Evolutionary conservation across 2,888 invertebrate species (phyloP).

Genomic region (Tenthredo mesomela): DNA sequence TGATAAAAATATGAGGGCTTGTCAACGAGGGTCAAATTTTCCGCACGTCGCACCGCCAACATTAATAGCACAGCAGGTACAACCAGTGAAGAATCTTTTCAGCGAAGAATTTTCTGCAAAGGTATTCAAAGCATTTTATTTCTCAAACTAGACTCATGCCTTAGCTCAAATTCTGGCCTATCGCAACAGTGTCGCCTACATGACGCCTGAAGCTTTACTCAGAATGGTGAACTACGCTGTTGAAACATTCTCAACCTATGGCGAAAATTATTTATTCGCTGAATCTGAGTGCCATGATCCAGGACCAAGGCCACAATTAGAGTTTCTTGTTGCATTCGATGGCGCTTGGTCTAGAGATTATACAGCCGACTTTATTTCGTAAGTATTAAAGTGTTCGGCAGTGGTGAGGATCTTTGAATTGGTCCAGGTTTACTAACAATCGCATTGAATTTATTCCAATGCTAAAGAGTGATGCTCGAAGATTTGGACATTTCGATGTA

Average conservation of each 20-base stretch:
- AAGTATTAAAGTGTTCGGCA: slow-evolving; percentile 42
- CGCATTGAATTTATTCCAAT: background rate
- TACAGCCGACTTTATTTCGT: slow-evolving; percentile 65
- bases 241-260: slow-evolving; percentile 64
- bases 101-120: background rate
- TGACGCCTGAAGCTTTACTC: slow-evolving; percentile 65
- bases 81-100: slow-evolving; percentile 35
- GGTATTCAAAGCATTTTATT: slow-evolving; percentile 40
- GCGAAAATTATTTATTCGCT: slow-evolving; percentile 64
- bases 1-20: slow-evolving; percentile 81
- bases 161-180: slow-evolving; percentile 67
- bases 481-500: slow-evolving; percentile 81
- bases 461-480: slow-evolving; percentile 80
- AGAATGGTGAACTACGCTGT: slow-evolving; percentile 64
- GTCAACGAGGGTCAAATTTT: slow-evolving; percentile 80
- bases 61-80: slow-evolving; percentile 71
- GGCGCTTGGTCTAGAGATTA: slow-evolving; percentile 66
- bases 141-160: slow-evolving; percentile 63
- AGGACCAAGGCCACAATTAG: slow-evolving; percentile 60
- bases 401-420: background rate
- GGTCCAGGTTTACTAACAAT: background rate
- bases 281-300: slow-evolving; percentile 61
- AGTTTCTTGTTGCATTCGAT: slow-evolving; percentile 67
- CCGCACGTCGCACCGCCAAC: slow-evolving; percentile 71
- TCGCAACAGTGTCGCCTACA: slow-evolving; percentile 66